Percentiles rank a stretch among this genome's conserved stretches.
These are phyloP conservation scores for Lepidurus couesii DNA, from an alignment of 1,140 invertebrate genomes.

Conservation along the genomic window DNA sequence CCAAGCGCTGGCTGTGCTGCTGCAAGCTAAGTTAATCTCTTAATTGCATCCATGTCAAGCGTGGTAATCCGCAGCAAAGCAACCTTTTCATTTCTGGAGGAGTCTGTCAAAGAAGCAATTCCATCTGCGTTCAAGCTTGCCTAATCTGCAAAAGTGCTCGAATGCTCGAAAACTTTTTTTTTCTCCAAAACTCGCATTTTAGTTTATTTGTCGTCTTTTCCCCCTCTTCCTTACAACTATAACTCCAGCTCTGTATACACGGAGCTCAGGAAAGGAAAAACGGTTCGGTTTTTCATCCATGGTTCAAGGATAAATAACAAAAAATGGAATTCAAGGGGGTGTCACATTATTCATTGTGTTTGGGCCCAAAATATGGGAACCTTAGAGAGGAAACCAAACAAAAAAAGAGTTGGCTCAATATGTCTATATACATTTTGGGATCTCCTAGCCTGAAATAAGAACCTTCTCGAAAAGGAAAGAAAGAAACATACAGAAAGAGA, in stretches of 20 bases:
- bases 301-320: neutral
- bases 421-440: neutral
- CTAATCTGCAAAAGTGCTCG: slow-evolving; percentile 21
- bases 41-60: slow-evolving; percentile 18
- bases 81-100: slow-evolving; percentile 22
- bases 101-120: slow-evolving; percentile 22
- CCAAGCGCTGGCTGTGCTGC: neutral
- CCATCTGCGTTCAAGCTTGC: slow-evolving; percentile 17
- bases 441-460: neutral
- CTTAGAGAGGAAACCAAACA: neutral
- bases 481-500: too few relatives aligned
- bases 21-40: neutral
- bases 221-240: neutral
- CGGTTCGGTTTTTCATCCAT: neutral
- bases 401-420: neutral
- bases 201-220: neutral
- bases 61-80: slow-evolving; percentile 10
- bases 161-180: neutral
- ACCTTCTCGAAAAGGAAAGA: neutral
- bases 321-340: neutral
- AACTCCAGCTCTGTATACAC: neutral
- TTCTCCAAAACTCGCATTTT: neutral
- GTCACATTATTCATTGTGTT: neutral
- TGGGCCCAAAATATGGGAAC: neutral
- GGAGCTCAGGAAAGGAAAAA: neutral